Conservation (phyloP, 2,888 invertebrate genomes). For the Lepidonotus clava region DNA sequence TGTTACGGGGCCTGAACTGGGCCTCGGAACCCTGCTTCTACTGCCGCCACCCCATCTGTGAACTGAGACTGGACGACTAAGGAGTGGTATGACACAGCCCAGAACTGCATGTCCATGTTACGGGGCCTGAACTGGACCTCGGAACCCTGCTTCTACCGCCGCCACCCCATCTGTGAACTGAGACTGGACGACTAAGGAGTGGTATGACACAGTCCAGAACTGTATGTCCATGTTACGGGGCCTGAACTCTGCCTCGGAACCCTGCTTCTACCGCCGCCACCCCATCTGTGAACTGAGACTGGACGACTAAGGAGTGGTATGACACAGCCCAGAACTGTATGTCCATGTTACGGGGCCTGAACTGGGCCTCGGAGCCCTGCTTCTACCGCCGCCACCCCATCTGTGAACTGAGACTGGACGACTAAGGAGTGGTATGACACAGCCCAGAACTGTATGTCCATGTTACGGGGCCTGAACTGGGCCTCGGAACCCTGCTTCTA, state of each 20-base stretch:
- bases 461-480: conserved; percentile 51
- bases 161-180: conserved; percentile 50
- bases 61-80: conserved; percentile 50
- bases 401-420: conserved; percentile 53
- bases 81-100: no score
- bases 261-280: conserved; percentile 17
- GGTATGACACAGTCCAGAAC: not conserved
- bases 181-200: no score
- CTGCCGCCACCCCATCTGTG: conserved; percentile 36
- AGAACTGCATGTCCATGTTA: conserved; percentile 52
- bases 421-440: no score
- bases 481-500: conserved; percentile 51
- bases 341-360: conserved; percentile 47
- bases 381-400: conserved; percentile 39
- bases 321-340: conserved; percentile 51
- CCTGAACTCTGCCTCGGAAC: not conserved
- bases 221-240: conserved; percentile 32
- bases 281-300: conserved; percentile 46
- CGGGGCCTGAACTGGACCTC: conserved; percentile 44
- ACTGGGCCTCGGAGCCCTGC: conserved; percentile 51
- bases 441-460: conserved; percentile 50
- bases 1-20: conserved; percentile 51
- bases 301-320: not conserved
- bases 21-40: conserved; percentile 51
- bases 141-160: conserved; percentile 52